These are phyloP conservation scores for Sardinella longiceps DNA, from an alignment of 2,797 vertebrate genomes.

Conservation along the genomic window DNA sequence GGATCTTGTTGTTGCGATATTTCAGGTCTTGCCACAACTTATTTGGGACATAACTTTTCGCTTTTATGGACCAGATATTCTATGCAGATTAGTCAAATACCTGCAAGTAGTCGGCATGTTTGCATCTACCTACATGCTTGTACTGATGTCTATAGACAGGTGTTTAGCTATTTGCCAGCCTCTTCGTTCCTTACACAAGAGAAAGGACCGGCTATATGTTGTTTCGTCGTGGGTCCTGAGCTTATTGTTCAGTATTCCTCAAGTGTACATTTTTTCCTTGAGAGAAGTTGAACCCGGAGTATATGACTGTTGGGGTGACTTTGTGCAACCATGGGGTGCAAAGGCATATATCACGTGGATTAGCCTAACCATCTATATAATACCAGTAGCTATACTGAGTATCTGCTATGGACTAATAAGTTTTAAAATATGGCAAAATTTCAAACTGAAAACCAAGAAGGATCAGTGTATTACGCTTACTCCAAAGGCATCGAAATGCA, in stretches of 20 bases:
- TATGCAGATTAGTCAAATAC: slow-evolving; percentile 94
- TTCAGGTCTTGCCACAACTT: slow-evolving; percentile 96
- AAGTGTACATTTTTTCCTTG: slow-evolving; percentile 93
- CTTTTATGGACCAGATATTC: slow-evolving; percentile 91
- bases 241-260: slow-evolving; percentile 89
- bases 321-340: slow-evolving; percentile 92
- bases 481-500: slow-evolving; percentile 60
- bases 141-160: slow-evolving; percentile 96
- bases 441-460: slow-evolving; percentile 85
- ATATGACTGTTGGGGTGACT: slow-evolving; percentile 94
- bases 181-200: slow-evolving; percentile 82
- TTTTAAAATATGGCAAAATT: slow-evolving; percentile 97
- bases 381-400: slow-evolving; percentile 88
- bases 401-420: slow-evolving; percentile 94
- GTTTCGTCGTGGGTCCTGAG: slow-evolving; percentile 91
- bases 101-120: slow-evolving; percentile 98
- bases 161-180: slow-evolving; percentile 95
- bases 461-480: slow-evolving; percentile 69
- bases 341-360: slow-evolving; percentile 98
- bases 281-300: slow-evolving; percentile 86
- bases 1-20: slow-evolving; percentile 92
- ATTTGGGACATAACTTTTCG: slow-evolving; percentile 99
- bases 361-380: slow-evolving; percentile 90
- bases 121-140: slow-evolving; percentile 97
- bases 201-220: slow-evolving; percentile 85